Conservation (phyloP, 2,888 invertebrate species). For the Malthinus flaveolus region DNA sequence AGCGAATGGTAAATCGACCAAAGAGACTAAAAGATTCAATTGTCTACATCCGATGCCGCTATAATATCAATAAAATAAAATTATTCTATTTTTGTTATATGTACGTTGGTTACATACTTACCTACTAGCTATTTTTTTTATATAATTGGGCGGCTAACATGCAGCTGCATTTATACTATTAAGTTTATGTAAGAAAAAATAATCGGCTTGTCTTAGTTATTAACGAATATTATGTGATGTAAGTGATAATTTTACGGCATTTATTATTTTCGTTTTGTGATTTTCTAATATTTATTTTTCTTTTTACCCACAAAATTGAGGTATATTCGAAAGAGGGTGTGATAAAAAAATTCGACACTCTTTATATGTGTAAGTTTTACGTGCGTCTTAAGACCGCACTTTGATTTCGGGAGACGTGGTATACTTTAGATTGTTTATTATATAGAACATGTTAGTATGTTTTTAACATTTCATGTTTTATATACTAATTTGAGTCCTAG, state of each 20-base stretch:
- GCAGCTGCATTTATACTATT: constrained; percentile 16
- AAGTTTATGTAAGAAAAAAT: constrained; percentile 15
- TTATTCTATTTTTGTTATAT: constrained; percentile 22
- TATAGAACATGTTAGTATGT: constrained; percentile 10
- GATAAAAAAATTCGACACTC: too few species aligned
- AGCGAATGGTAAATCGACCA: too few species aligned
- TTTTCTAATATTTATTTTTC: background rate
- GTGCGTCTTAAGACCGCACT: background rate
- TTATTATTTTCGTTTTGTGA: constrained; percentile 19
- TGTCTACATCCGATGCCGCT: too few species aligned
- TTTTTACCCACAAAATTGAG: too few species aligned
- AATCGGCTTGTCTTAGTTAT: constrained; percentile 6
- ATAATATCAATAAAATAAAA: background rate
- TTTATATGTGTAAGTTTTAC: too few species aligned
- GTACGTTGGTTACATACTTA: constrained; percentile 17
- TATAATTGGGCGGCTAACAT: constrained; percentile 15
- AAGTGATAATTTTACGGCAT: constrained; percentile 34
- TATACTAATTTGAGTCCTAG: constrained; percentile 33
- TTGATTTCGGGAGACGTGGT: constrained; percentile 43
- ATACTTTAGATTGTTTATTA: constrained; percentile 33
- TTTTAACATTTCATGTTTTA: constrained; percentile 30
- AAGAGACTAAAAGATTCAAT: too few species aligned
- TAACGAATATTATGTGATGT: constrained; percentile 30
- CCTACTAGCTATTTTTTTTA: constrained; percentile 10
- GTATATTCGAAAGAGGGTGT: too few species aligned